Evolutionary conservation across 2,888 invertebrate genomes (phyloP).

Genomic region (Drepana falcataria): DNA sequence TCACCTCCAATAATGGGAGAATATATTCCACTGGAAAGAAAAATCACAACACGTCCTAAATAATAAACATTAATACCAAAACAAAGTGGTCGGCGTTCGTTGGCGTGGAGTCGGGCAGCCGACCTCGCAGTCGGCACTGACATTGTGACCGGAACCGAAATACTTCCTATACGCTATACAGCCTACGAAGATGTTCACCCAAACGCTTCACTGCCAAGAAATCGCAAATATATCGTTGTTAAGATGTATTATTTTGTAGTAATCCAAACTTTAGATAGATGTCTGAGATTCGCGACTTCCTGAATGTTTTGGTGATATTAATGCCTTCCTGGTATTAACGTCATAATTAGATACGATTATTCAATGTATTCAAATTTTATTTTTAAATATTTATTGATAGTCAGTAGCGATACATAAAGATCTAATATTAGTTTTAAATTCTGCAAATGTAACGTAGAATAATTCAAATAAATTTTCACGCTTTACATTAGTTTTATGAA

Average conservation of each 20-base stretch:
- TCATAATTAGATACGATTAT: neutral
- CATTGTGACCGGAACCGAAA: constrained; percentile 61
- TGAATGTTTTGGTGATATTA: neutral
- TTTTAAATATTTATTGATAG: no score
- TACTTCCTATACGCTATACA: constrained; percentile 49
- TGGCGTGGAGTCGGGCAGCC: constrained; percentile 36
- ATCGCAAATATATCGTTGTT: constrained; percentile 11
- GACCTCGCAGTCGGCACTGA: constrained; percentile 60
- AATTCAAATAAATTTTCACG: no score
- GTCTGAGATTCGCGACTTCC: neutral
- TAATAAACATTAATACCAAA: neutral
- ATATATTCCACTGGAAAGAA: no score
- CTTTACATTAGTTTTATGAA: no score
- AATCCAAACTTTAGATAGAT: neutral
- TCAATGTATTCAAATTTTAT: neutral
- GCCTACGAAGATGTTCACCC: constrained; percentile 17
- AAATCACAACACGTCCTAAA: neutral
- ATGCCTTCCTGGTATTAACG: neutral
- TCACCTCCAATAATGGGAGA: no score
- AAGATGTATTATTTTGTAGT: constrained; percentile 5
- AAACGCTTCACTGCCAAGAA: constrained; percentile 8
- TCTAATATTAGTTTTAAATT: no score
- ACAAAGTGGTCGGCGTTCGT: constrained; percentile 26
- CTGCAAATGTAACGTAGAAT: no score
- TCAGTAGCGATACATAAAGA: no score